Base-by-base conservation (phyloP, 2,113 vertebrate species). In the Rallus limicola region DNA sequence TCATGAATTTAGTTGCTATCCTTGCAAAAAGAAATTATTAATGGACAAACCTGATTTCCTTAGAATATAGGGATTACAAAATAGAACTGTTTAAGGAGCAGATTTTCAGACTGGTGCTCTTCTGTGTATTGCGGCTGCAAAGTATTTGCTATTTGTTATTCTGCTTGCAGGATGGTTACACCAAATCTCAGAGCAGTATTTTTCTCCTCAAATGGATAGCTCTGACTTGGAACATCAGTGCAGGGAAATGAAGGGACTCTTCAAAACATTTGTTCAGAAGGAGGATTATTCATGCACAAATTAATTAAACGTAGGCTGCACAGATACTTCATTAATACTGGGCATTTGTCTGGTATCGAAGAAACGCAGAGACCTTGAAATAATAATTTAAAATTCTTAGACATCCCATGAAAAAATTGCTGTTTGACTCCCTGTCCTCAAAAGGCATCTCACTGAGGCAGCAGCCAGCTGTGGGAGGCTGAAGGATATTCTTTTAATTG, bases 401-500 rank as follows among this genome's bases (percentile, higher is more conserved):
- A 25, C 2, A 0, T 31, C 58, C 17, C 20, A 31, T 60, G 62
- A 69, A 69, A 86, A 58, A 48, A 58, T 40, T 6, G 9, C 0
- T 3, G 17, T 55, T 76, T 70, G 55, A 77, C 15, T 81, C 76
- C 53, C 34, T 38, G 18, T 76, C 33, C 58, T 85, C 44, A n/a
- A 58, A 65, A 74, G 67, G 8, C 56, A 55, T 65, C 79, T 74
- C 38, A 44, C 24, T 16, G 68, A 88, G 64, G 44, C 40, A 82
- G 48, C 92, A 38, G 29, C 63, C 63, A 90, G 46, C 63, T 38
- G 59, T 29, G 76, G 86, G 80, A 94, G 59, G 26, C 44, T 29
- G 52, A 88, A 63, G 68, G 68, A 26, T 86, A 81, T 80, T 55
- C n/a, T 80, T 88, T 92, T 83, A 94, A 86, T 83, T 90, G 50